phyloP scores from a whole-genome alignment of 2,888 invertebrate species.

The Hydriomena furcata region DNA sequence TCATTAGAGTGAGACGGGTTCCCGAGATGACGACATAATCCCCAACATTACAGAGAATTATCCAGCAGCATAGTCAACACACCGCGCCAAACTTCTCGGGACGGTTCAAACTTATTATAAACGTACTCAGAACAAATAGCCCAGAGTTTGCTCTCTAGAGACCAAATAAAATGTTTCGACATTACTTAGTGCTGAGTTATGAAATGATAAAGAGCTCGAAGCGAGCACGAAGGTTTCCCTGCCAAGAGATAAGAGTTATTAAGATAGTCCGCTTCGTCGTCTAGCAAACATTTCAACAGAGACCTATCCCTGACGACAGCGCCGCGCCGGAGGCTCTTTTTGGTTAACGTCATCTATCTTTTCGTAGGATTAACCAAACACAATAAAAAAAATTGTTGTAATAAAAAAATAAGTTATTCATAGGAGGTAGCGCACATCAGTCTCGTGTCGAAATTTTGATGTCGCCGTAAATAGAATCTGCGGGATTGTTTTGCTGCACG shows the following conservation, averaged over 20 bases:
- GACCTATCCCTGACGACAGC: conserved; percentile 42
- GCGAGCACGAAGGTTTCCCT: conserved; percentile 37
- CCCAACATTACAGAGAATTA: conserved; percentile 63
- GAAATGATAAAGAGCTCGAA: conserved; percentile 46
- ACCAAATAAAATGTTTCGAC: conserved; percentile 45
- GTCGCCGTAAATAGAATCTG: conserved; percentile 51
- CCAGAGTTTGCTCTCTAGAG: conserved; percentile 37
- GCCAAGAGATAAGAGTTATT: conserved; percentile 54
- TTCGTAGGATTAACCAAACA: conserved; percentile 46
- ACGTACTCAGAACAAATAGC: conserved; percentile 37
- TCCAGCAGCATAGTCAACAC: conserved; percentile 48
- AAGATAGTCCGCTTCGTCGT: conserved; percentile 44
- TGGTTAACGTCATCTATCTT: conserved; percentile 44
- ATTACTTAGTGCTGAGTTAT: conserved; percentile 44
- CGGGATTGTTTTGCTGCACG: conserved; percentile 40
- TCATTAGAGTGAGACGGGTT: conserved; percentile 51
- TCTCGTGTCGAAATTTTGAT: conserved; percentile 58
- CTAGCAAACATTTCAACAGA: conserved; percentile 47
- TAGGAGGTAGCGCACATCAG: conserved; percentile 53
- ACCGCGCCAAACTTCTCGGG: conserved; percentile 51
- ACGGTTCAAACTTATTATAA: conserved; percentile 35
- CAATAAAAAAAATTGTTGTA: conserved; percentile 53
- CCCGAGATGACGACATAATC: conserved; percentile 52
- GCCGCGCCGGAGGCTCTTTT: conserved; percentile 33
- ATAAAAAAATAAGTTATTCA: conserved; percentile 70